Evolutionary conservation across 2,888 invertebrate species (phyloP).

Genomic region (Pristionchus fissidentatus): DNA sequence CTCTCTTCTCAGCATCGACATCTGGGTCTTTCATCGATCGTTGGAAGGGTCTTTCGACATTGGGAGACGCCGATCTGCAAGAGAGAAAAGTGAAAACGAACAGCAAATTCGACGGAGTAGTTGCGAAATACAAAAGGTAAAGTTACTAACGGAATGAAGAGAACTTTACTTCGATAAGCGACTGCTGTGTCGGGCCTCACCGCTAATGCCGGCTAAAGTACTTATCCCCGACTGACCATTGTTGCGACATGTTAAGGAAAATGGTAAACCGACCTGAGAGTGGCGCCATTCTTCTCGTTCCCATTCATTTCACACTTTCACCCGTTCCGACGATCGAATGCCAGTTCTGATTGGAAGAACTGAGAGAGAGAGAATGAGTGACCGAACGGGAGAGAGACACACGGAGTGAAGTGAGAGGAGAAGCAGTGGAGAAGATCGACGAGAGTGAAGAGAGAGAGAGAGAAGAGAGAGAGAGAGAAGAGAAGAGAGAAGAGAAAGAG

Average conservation of each 20-base stretch:
- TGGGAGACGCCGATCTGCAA: slow-evolving; percentile 29
- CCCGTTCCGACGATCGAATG: slow-evolving; percentile 31
- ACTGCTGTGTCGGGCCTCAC: no score
- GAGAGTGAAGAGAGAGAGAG: not conserved
- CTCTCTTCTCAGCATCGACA: slow-evolving; percentile 20
- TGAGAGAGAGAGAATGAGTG: not conserved
- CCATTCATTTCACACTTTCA: slow-evolving; percentile 35
- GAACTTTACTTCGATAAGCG: no score
- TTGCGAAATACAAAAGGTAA: no score
- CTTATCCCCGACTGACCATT: no score
- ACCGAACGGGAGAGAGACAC: slow-evolving; percentile 33
- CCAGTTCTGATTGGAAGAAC: slow-evolving; percentile 11
- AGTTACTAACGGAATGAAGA: no score
- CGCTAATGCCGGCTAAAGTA: no score
- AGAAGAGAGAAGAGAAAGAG: not conserved
- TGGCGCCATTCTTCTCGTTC: slow-evolving; percentile 2
- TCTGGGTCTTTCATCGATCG: slow-evolving; percentile 21
- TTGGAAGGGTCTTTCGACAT: slow-evolving; percentile 39
- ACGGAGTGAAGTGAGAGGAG: slow-evolving; percentile 34
- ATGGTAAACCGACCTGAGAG: not conserved
- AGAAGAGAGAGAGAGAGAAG: not conserved
- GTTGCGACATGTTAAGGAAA: no score
- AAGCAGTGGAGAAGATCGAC: no score
- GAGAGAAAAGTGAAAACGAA: not conserved
- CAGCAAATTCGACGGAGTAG: not conserved